phyloP scores from a whole-genome alignment of 1,140 invertebrate genomes.

The Drosophila repletoides region DNA sequence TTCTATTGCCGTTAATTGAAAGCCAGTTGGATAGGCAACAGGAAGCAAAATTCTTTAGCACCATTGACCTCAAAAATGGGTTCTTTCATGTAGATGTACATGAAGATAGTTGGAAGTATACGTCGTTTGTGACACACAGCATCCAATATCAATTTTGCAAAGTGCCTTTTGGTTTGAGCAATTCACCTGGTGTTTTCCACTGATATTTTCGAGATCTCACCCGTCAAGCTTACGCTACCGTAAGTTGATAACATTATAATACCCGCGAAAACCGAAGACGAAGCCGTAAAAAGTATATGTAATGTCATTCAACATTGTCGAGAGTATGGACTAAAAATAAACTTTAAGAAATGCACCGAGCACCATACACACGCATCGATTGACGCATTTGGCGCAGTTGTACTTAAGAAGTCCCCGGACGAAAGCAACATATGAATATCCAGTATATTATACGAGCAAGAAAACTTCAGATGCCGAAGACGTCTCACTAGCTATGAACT shows the following conservation, averaged over 20 bases:
- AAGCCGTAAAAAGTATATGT: constrained; percentile 1
- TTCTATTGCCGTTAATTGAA: constrained; percentile 5
- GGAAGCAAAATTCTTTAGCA: constrained; percentile 5
- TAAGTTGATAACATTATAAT: constrained; percentile 11
- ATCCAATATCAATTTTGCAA: constrained; percentile 7
- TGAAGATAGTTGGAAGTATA: constrained; percentile 6
- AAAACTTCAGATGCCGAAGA: constrained; percentile 54
- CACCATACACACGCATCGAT: constrained; percentile 40
- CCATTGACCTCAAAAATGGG: constrained; percentile 3
- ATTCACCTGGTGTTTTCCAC: constrained; percentile 10
- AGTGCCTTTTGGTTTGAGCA: neutral
- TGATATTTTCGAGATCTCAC: neutral
- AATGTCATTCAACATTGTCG: constrained; percentile 5
- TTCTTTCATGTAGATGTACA: constrained; percentile 5
- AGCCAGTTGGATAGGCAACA: neutral
- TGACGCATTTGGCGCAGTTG: constrained; percentile 57
- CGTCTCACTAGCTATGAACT: no score
- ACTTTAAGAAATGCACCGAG: neutral
- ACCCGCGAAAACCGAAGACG: neutral
- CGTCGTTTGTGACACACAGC: constrained; percentile 7
- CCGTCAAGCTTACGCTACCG: neutral
- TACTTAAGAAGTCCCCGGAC: constrained; percentile 63
- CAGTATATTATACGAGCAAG: constrained; percentile 81
- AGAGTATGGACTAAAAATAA: neutral
- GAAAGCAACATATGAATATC: constrained; percentile 83